These are phyloP conservation scores for Oriolus oriolus DNA, from an alignment of 2,113 vertebrate genomes.

Conservation along the genomic window DNA sequence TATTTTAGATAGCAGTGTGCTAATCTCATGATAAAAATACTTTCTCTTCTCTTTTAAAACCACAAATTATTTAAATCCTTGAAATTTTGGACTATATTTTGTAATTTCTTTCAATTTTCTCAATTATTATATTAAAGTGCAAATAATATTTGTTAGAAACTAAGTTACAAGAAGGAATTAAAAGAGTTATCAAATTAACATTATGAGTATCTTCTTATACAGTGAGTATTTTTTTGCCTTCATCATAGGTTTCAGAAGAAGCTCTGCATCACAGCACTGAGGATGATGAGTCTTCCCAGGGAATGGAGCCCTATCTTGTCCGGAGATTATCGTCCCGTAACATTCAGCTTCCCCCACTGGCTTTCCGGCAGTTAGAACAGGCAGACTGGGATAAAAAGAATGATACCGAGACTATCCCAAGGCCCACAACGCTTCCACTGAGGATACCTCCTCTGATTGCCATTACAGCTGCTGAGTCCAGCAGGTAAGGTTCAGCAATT, in stretches of 20 bases:
- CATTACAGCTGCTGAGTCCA: conserved; percentile 88
- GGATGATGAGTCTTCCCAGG: conserved; percentile 73
- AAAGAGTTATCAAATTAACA: not conserved
- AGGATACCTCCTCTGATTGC: conserved; percentile 89
- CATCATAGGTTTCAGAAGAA: conserved; percentile 82
- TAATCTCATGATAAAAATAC: not conserved
- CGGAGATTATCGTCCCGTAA: conserved; percentile 86
- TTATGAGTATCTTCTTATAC: not conserved
- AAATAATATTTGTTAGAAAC: not conserved
- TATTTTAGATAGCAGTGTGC: not conserved
- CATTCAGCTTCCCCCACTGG: conserved; percentile 88
- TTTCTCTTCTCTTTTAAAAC: not conserved
- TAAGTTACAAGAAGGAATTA: not conserved
- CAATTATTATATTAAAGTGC: not conserved
- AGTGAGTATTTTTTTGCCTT: not conserved
- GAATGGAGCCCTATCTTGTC: conserved; percentile 85
- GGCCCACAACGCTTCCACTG: conserved; percentile 86
- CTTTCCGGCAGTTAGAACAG: conserved; percentile 91
- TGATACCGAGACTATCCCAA: conserved; percentile 73
- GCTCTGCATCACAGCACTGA: conserved; percentile 71
- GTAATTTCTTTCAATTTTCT: not conserved
- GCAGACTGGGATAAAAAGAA: conserved; percentile 82
- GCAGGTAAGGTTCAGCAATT: conserved; percentile 75
- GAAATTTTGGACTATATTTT: not conserved
- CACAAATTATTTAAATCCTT: not conserved